Conservation (phyloP, 2,113 vertebrate species). For the Zosterops hypoxanthus region DNA sequence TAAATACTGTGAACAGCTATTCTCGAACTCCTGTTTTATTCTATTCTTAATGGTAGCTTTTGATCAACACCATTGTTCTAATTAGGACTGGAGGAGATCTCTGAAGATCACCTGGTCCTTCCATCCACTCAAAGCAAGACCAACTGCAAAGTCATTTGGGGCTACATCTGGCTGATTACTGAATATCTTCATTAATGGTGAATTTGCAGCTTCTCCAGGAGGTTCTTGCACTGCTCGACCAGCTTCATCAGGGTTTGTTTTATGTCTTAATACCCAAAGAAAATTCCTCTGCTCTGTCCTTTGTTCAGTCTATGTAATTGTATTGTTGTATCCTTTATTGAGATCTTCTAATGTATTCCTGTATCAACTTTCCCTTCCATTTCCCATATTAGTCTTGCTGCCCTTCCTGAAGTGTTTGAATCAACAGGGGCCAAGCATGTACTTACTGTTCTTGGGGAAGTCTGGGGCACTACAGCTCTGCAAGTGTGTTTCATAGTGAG, state of each 20-base stretch:
- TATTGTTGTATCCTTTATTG: not conserved
- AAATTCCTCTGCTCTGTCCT: not conserved
- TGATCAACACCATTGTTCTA: not conserved
- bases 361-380: not conserved
- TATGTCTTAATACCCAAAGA: not conserved
- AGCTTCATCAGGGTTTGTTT: not conserved
- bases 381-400: not conserved
- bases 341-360: not conserved
- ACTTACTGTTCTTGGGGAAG: rapidly evolving
- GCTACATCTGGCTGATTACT: not conserved
- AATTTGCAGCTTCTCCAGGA: not conserved
- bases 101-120: not conserved
- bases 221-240: not conserved
- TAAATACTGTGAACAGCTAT: not conserved
- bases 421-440: not conserved
- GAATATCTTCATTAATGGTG: not conserved
- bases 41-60: not conserved
- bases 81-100: not conserved
- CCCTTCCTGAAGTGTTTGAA: not conserved
- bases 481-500: no score
- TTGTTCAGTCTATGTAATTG: not conserved
- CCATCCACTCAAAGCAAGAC: not conserved
- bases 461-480: not conserved
- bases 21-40: not conserved
- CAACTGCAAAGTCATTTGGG: rapidly evolving